A percentile compares a stretch with the other conserved stretches of the same genome.
Evolutionary conservation across 2,797 vertebrate genomes (phyloP).

Genomic region (Onychomys torridus): DNA sequence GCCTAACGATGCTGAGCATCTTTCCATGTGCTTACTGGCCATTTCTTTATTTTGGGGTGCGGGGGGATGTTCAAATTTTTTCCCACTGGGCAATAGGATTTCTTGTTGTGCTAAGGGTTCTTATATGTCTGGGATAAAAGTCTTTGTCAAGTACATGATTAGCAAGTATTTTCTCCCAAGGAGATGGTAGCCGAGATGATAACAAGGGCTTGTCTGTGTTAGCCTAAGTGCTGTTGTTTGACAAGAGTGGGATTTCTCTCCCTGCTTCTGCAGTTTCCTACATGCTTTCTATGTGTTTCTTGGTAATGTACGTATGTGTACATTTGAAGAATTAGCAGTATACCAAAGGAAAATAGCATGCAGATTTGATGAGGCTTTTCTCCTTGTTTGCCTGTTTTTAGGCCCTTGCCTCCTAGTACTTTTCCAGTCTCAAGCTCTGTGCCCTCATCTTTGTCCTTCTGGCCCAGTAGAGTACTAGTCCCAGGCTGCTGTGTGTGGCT

Average conservation of each 20-base stretch:
- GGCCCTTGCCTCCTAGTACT: background rate
- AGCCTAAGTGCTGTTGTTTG: background rate
- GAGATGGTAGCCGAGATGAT: background rate
- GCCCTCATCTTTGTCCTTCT: background rate
- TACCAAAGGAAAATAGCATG: background rate
- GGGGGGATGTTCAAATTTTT: background rate
- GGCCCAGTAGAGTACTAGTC: background rate
- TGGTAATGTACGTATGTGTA: background rate
- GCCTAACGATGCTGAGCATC: background rate
- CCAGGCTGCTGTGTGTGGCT: background rate
- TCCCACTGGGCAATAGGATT: background rate
- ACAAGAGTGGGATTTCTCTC: background rate
- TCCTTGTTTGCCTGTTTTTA: background rate
- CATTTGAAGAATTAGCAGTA: slow-evolving; percentile 1
- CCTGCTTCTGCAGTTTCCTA: background rate
- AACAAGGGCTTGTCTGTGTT: background rate
- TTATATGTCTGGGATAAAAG: background rate
- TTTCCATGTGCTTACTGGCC: background rate
- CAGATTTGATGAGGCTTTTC: background rate
- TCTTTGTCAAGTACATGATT: background rate
- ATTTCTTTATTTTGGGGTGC: background rate
- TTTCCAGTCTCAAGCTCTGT: background rate
- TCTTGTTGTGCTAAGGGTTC: background rate
- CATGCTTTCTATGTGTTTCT: background rate
- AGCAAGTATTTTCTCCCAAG: slow-evolving; percentile 8